Conservation (phyloP, 2,888 invertebrate genomes). For the Eupithecia abbreviata region DNA sequence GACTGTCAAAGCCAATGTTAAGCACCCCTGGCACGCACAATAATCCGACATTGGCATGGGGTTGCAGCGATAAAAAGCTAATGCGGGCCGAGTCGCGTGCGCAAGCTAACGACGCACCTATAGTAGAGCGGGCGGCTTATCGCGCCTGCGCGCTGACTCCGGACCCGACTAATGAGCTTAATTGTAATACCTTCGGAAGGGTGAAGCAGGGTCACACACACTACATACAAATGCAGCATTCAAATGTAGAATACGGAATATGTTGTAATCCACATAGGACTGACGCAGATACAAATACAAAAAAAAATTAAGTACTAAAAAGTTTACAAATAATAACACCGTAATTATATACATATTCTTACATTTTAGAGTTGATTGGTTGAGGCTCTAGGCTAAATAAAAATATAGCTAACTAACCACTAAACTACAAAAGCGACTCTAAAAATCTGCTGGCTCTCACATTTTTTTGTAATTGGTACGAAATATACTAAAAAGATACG, state of each 20-base stretch:
- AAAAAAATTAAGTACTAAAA: too few relatives aligned
- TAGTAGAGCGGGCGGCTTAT: conserved; percentile 69
- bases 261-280: not conserved
- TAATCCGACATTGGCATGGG: conserved; percentile 77
- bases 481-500: not conserved
- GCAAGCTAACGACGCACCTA: conserved; percentile 82
- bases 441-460: not conserved
- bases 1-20: conserved; percentile 48
- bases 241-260: not conserved
- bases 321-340: too few relatives aligned
- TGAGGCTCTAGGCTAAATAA: too few relatives aligned
- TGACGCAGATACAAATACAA: too few relatives aligned
- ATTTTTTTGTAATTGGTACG: not conserved
- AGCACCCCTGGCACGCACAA: conserved; percentile 59
- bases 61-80: conserved; percentile 83
- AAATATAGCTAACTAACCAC: too few relatives aligned
- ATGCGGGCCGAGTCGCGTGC: conserved; percentile 80
- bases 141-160: conserved; percentile 73
- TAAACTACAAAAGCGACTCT: not conserved
- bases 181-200: conserved; percentile 78
- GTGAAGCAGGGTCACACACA: not conserved
- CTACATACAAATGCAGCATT: not conserved
- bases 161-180: conserved; percentile 76
- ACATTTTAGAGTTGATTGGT: too few relatives aligned
- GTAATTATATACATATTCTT: too few relatives aligned